A percentile compares a stretch with the other conserved stretches of the same genome.
Evolutionary conservation across 2,888 invertebrate genomes (phyloP).

Genomic region (Alloscopus bannaensis): DNA sequence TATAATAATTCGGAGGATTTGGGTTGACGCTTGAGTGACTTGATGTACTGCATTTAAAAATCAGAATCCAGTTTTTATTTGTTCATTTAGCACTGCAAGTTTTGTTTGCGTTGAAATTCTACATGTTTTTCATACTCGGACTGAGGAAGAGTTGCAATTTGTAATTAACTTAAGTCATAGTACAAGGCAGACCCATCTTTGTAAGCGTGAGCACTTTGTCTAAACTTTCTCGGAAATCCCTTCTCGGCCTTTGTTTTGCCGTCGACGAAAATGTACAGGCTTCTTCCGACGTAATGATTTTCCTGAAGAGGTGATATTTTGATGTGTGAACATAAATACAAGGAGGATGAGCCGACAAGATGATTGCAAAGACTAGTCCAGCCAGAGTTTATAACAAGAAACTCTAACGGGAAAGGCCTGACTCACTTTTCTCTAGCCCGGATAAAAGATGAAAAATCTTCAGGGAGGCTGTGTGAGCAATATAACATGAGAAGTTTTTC

Average conservation of each 20-base stretch:
- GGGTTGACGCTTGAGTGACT: conserved; percentile 25
- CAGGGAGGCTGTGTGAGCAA: conserved; percentile 23
- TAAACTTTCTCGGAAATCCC: too few species aligned
- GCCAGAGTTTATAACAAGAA: conserved; percentile 16
- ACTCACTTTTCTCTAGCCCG: not conserved
- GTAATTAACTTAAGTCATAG: too few species aligned
- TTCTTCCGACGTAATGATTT: conserved; percentile 22
- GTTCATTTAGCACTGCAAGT: too few species aligned
- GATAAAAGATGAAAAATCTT: conserved; percentile 36
- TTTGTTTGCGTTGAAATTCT: too few species aligned
- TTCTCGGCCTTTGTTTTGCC: too few species aligned
- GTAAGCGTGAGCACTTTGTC: too few species aligned
- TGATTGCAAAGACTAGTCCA: conserved; percentile 28
- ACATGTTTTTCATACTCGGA: too few species aligned
- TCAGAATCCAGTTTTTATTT: too few species aligned
- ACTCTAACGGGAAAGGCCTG: not conserved
- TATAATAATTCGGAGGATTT: conserved; percentile 52
- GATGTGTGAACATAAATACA: conserved; percentile 22
- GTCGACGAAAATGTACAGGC: not conserved
- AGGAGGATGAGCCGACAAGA: conserved; percentile 31
- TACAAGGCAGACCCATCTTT: too few species aligned
- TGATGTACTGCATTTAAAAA: too few species aligned
- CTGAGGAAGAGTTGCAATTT: too few species aligned
- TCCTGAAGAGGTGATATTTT: conserved; percentile 29
- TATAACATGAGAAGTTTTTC: conserved; percentile 3